Percentiles rank a stretch among this genome's conserved stretches.
These are phyloP conservation scores for Microtus oregoni DNA, from an alignment of 2,113 vertebrate species.

Conservation along the genomic window DNA sequence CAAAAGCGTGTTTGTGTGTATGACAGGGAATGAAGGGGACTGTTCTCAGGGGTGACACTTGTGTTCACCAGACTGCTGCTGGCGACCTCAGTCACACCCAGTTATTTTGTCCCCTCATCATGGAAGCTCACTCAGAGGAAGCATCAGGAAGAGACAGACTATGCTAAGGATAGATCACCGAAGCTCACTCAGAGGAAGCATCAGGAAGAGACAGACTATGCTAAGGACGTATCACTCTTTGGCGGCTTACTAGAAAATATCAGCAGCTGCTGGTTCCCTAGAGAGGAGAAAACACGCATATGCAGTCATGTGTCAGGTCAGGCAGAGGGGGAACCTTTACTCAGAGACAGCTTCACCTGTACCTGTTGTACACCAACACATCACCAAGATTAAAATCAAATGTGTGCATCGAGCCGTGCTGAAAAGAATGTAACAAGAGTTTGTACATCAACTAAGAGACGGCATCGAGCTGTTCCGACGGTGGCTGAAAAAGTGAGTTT, in stretches of 20 bases:
- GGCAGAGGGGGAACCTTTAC: slow-evolving; percentile 28
- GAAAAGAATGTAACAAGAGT: neutral
- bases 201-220: neutral
- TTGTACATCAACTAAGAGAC: neutral
- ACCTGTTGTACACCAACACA: neutral
- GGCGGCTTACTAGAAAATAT: slow-evolving; percentile 30
- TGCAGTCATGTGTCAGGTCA: neutral
- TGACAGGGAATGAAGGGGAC: neutral
- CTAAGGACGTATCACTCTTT: neutral
- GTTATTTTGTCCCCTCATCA: neutral
- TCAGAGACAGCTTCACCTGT: neutral
- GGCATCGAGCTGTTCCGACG: neutral
- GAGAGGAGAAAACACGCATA: neutral
- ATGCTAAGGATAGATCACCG: neutral
- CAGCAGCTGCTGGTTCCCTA: neutral
- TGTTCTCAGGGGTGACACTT: neutral
- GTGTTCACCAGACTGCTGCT: neutral
- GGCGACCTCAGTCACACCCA: neutral
- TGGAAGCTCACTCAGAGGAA: slow-evolving; percentile 8
- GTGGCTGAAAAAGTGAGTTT: neutral
- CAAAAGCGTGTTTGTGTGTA: neutral
- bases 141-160: neutral
- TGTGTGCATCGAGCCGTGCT: neutral
- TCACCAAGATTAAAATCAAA: slow-evolving; percentile 21
- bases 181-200: slow-evolving; percentile 5